These are phyloP conservation scores for Acanthococcus lagerstroemiae DNA, from an alignment of 2,888 invertebrate genomes.

Conservation along the genomic window DNA sequence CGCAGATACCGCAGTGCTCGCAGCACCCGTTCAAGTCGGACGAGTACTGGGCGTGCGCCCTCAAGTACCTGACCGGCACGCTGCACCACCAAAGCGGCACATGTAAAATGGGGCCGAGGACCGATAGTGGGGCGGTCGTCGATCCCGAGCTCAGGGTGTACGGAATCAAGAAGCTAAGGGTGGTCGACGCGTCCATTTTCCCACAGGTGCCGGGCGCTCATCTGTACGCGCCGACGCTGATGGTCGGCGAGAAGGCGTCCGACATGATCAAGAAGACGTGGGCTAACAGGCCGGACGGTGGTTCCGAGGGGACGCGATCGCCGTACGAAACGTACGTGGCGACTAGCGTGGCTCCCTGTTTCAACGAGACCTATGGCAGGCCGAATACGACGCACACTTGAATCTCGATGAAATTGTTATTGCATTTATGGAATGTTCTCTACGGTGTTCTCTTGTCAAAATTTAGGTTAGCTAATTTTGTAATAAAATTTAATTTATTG, in stretches of 20 bases:
- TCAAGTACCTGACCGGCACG: slow-evolving; percentile 50
- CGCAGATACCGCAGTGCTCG: slow-evolving; percentile 48
- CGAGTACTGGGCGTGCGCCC: slow-evolving; percentile 55
- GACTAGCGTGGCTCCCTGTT: slow-evolving; percentile 9
- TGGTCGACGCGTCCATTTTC: slow-evolving; percentile 48
- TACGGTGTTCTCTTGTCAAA: no score
- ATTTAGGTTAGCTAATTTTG: no score
- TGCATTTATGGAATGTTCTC: no score
- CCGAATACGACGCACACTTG: no score
- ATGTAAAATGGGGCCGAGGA: slow-evolving; percentile 53
- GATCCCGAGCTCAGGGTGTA: slow-evolving; percentile 46
- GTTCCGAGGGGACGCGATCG: neutral
- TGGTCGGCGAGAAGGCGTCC: slow-evolving; percentile 43
- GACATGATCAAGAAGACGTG: slow-evolving; percentile 40
- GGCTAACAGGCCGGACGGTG: slow-evolving; percentile 12
- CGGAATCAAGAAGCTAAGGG: slow-evolving; percentile 48
- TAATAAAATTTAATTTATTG: no score
- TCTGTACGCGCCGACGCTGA: slow-evolving; percentile 48
- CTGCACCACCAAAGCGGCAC: slow-evolving; percentile 61
- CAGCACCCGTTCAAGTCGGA: slow-evolving; percentile 48
- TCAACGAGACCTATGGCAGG: neutral
- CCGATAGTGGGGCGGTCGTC: slow-evolving; percentile 44
- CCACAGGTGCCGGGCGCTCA: slow-evolving; percentile 48
- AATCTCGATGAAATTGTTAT: no score
- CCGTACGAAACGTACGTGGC: neutral